Evolutionary conservation across 1,140 invertebrate genomes (phyloP).

Genomic region (Cyphomyrmex costatus): DNA sequence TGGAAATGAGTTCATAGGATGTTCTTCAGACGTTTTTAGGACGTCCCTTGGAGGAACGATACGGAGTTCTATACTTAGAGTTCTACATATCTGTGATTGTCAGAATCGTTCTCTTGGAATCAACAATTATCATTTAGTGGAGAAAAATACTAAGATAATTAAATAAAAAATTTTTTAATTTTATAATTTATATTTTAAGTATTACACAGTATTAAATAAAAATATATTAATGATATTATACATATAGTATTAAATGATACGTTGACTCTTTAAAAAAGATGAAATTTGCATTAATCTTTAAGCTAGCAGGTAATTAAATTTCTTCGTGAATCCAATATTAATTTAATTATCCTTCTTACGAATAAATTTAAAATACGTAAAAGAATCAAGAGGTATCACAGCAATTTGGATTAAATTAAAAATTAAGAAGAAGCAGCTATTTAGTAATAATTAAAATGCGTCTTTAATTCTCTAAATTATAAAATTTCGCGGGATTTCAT

Average conservation of each 20-base stretch:
- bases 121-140: background rate
- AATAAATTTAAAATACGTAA: background rate
- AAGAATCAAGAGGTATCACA: background rate
- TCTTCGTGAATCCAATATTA: background rate
- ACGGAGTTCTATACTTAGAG: too few relatives aligned
- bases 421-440: background rate
- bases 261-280: background rate
- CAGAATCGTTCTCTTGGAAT: background rate
- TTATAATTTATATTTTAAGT: background rate
- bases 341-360: background rate
- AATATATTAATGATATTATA: background rate
- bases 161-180: background rate
- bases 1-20: too few relatives aligned
- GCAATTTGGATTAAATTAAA: background rate
- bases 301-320: background rate
- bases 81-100: background rate
- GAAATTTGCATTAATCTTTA: background rate
- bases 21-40: too few relatives aligned
- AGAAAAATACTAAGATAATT: background rate
- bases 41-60: too few relatives aligned
- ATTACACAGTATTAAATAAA: too few relatives aligned
- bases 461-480: background rate
- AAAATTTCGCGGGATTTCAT: background rate
- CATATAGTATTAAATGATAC: background rate
- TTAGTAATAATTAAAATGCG: background rate